Percentiles rank a stretch among this genome's conserved stretches.
phyloP scores from a whole-genome alignment of 2,888 invertebrate species.

The Clostera curtula region DNA sequence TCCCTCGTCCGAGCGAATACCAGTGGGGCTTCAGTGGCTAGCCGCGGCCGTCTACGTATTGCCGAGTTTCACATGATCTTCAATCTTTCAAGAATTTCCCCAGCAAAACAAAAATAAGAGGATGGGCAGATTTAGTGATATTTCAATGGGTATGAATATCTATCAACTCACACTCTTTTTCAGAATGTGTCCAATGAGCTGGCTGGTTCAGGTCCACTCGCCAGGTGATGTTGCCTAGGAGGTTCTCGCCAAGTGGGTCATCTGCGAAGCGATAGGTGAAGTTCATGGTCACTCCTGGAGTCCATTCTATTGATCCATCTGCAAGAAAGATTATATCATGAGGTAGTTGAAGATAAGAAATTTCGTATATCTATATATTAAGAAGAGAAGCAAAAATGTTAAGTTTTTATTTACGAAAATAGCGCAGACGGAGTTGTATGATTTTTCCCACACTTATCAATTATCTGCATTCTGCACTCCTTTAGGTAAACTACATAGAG shows the following conservation, averaged over 20 bases:
- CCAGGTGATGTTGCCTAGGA: constrained; percentile 92
- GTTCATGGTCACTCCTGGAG: constrained; percentile 87
- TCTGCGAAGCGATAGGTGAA: constrained; percentile 91
- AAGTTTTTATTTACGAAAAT: constrained; percentile 3
- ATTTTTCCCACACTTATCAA: too few relatives aligned
- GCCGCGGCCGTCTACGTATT: too few relatives aligned
- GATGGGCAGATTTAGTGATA: not conserved
- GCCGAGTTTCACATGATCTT: too few relatives aligned
- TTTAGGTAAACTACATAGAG: too few relatives aligned
- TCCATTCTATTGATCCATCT: constrained; percentile 60
- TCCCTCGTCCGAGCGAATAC: too few relatives aligned
- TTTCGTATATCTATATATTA: not conserved
- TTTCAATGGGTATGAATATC: not conserved
- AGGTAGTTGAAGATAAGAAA: too few relatives aligned
- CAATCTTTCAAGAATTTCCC: too few relatives aligned
- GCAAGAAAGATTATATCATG: too few relatives aligned
- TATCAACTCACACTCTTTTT: constrained; percentile 82
- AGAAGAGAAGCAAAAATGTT: constrained; percentile 1
- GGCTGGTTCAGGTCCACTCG: constrained; percentile 81
- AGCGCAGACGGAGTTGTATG: too few relatives aligned
- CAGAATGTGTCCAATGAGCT: constrained; percentile 91
- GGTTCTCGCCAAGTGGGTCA: constrained; percentile 86
- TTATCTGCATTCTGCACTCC: too few relatives aligned
- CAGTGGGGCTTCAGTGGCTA: too few relatives aligned
- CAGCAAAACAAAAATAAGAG: too few relatives aligned